Evolutionary conservation across 2,113 vertebrate genomes (phyloP), one percentile per base, ranked within the genome.

Genomic region (Xiphophorus hellerii): DNA sequence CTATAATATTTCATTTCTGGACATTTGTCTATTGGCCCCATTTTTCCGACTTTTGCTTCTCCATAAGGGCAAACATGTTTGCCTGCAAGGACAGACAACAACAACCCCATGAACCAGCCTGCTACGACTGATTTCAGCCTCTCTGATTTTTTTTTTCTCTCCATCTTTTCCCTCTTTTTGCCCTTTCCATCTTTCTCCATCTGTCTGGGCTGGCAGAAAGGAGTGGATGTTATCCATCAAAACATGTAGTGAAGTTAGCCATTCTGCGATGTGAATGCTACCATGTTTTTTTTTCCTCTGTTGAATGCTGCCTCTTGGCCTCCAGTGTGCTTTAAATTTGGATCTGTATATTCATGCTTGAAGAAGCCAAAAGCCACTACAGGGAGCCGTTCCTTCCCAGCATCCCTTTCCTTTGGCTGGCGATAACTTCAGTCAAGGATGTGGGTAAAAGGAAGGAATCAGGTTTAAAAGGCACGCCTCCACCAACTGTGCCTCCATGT

Each of bases 1-100:
- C 7, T 25, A 25, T 7, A 54, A 25, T 54, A 54, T 54, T 54
- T 22, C 7, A 25, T 7, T 22, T 8, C 17, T 51, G 44, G 20
- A 51, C 20, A 20, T 20, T 51, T 51, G 44, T 51, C 20, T 51
- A 17, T 54, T 54, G 51, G 51, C 51, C 17, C 35, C 11, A 25
- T 64, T 86, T 70, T 62, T 72, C 62, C 67, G 62, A 73, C 37
- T 69, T 58, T 61, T 68, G 71, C 66, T 70, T 68, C 76, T 74
- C 76, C 28, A 33, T 77, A 74, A 83, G 86, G 84, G 69, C 27
- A 28, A 84, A 74, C 30, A 63, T 74, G 60, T 69, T 71, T 77
- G 80, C 88, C 87, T 82, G 71, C 63, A 76, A 78, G 84, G 81
- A 82, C 88, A 90, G 88, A 89, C 75, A 86, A 73, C 76, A 77